Percentiles rank a stretch among this genome's conserved stretches.
Conservation (phyloP, 2,888 invertebrate genomes). For the Abrostola tripartita region DNA sequence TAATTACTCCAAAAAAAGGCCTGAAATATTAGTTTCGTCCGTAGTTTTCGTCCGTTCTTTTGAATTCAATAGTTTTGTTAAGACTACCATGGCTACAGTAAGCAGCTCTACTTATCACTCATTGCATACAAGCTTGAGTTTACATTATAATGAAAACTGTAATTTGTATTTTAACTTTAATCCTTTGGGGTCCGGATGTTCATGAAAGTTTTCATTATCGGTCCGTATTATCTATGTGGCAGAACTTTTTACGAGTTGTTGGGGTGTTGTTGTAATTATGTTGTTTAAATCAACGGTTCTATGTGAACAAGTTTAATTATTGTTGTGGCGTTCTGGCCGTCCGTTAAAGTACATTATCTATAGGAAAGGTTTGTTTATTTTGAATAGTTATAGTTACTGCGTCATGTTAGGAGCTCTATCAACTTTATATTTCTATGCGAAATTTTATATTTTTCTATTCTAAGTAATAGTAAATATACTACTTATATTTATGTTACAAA, state of each 20-base stretch:
- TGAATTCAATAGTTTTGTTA: too few relatives aligned
- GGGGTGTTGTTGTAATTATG: slow-evolving; percentile 32
- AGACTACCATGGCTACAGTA: too few relatives aligned
- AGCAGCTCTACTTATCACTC: not conserved
- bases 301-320: slow-evolving; percentile 41
- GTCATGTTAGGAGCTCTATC: too few relatives aligned
- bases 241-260: slow-evolving; percentile 47
- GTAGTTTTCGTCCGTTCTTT: too few relatives aligned
- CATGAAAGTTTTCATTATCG: slow-evolving; percentile 43
- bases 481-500: too few relatives aligned
- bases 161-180: slow-evolving; percentile 51
- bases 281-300: slow-evolving; percentile 33
- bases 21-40: too few relatives aligned
- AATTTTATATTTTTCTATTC: too few relatives aligned
- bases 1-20: too few relatives aligned
- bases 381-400: too few relatives aligned
- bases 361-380: too few relatives aligned
- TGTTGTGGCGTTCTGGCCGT: slow-evolving; percentile 13
- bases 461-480: too few relatives aligned
- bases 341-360: not conserved
- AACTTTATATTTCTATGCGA: too few relatives aligned
- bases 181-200: slow-evolving; percentile 23
- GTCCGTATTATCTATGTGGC: slow-evolving; percentile 31
- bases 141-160: slow-evolving; percentile 34
- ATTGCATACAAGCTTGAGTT: slow-evolving; percentile 19